phyloP scores from a whole-genome alignment of 1,140 invertebrate species.

The Homarus americanus region DNA sequence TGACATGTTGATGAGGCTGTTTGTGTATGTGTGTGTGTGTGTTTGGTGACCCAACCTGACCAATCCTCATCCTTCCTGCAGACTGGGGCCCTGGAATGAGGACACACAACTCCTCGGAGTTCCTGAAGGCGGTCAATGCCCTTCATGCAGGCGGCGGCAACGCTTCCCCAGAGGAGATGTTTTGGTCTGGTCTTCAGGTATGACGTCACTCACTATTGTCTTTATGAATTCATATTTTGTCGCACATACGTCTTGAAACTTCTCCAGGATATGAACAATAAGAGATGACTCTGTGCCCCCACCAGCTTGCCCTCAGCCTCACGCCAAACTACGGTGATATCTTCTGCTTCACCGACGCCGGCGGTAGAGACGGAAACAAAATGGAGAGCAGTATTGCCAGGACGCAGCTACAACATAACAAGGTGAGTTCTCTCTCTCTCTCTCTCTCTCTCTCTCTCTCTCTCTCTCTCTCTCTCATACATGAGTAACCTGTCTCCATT shows the following conservation, averaged over 20 bases:
- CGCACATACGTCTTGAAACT: too few relatives aligned
- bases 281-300: not conserved
- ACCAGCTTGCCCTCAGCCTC: slow-evolving; percentile 55
- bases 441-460: not conserved
- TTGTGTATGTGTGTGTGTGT: too few relatives aligned
- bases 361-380: slow-evolving; percentile 24
- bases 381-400: slow-evolving; percentile 58
- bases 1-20: too few relatives aligned
- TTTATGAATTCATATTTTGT: too few relatives aligned
- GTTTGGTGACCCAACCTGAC: too few relatives aligned
- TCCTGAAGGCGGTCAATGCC: slow-evolving; percentile 38
- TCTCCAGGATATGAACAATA: not conserved
- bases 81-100: slow-evolving; percentile 10
- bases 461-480: not conserved
- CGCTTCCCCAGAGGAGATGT: not conserved
- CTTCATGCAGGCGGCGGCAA: not conserved
- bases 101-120: slow-evolving; percentile 38
- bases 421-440: slow-evolving; percentile 32
- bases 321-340: slow-evolving; percentile 61
- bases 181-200: slow-evolving; percentile 47
- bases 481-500: not conserved
- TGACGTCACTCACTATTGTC: not conserved
- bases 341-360: slow-evolving; percentile 62
- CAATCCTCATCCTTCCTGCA: not conserved
- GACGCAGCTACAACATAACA: slow-evolving; percentile 26